Evolutionary conservation across 2,888 invertebrate genomes (phyloP).

Genomic region (Cacoxenus indagator): DNA sequence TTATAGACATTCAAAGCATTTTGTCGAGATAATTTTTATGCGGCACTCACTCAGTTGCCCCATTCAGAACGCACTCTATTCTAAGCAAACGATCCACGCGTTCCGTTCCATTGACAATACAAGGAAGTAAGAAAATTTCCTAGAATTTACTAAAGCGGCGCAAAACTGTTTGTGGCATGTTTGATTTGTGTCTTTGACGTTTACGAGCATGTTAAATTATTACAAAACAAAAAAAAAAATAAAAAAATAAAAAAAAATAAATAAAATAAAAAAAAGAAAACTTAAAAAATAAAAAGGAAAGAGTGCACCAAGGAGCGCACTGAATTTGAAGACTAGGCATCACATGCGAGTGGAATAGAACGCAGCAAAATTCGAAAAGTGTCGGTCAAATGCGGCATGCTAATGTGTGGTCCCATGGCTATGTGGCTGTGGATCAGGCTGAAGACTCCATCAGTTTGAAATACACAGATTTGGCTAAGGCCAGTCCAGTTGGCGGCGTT

Average conservation of each 20-base stretch:
- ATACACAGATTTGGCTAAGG: not conserved
- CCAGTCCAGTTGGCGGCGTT: not conserved
- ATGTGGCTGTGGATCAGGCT: not conserved
- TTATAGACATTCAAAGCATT: not conserved
- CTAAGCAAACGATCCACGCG: not conserved
- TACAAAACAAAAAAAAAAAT: not conserved
- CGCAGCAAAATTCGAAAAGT: not conserved
- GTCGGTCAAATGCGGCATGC: not conserved
- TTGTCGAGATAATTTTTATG: not conserved
- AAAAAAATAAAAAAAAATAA: no score
- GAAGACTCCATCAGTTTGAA: not conserved
- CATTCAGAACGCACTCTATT: not conserved
- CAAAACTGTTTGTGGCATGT: slow-evolving; percentile 61
- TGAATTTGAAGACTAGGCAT: not conserved
- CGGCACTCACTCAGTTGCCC: not conserved
- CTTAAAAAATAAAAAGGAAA: no score
- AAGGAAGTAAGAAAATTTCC: slow-evolving; percentile 38
- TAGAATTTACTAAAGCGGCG: slow-evolving; percentile 57
- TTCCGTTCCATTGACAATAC: not conserved
- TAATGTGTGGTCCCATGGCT: slow-evolving; percentile 13
- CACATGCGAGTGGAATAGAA: not conserved
- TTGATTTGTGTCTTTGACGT: slow-evolving; percentile 60
- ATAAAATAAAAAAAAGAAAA: no score
- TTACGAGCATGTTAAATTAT: slow-evolving; percentile 32
- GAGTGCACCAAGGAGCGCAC: not conserved